A percentile compares a stretch with the other conserved stretches of the same genome.
Conservation (phyloP, 2,797 vertebrate genomes). For the Lemur catta region DNA sequence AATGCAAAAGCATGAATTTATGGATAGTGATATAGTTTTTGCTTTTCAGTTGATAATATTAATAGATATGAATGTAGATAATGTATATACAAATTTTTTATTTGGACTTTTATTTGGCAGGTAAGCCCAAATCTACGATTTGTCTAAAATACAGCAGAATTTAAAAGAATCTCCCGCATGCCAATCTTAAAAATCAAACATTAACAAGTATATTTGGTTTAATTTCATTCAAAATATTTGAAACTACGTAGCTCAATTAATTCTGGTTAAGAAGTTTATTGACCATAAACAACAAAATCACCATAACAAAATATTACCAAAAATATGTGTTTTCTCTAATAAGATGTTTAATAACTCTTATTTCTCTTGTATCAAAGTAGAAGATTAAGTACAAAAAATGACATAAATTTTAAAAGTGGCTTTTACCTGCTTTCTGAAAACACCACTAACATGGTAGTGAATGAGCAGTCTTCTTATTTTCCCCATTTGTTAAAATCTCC, state of each 20-base stretch:
- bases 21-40: background rate
- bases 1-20: background rate
- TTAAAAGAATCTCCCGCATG: constrained; percentile 23
- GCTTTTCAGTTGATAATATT: background rate
- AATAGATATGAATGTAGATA: background rate
- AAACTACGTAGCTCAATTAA: background rate
- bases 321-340: background rate
- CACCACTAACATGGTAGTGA: background rate
- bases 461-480: background rate
- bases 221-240: constrained; percentile 37
- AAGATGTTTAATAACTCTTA: background rate
- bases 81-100: background rate
- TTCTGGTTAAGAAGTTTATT: background rate
- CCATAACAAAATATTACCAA: background rate
- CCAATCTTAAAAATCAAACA: constrained; percentile 4
- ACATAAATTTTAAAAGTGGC: background rate
- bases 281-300: background rate
- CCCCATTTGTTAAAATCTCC: background rate
- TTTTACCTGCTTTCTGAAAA: constrained; percentile 42
- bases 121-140: background rate
- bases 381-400: background rate
- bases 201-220: background rate
- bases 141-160: background rate
- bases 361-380: background rate
- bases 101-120: background rate